A percentile compares a stretch with the other conserved stretches of the same genome.
These are phyloP conservation scores for Zelostemma sp. DNA, from an alignment of 1,140 invertebrate species.

Conservation along the genomic window DNA sequence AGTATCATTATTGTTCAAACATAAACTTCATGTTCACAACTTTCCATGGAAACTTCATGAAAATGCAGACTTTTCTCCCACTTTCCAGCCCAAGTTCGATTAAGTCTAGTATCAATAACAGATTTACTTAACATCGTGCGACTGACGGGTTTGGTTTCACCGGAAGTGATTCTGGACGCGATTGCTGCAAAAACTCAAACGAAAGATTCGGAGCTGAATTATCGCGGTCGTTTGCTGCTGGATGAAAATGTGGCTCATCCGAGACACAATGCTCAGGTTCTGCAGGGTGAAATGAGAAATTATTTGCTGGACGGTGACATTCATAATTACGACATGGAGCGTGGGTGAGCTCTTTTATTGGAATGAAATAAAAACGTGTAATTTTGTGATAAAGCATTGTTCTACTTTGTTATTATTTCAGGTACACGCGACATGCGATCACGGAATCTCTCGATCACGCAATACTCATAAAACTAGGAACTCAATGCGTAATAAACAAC, in stretches of 20 bases:
- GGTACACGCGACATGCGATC: slow-evolving; percentile 93
- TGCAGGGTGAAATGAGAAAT: slow-evolving; percentile 88
- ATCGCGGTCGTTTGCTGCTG: slow-evolving; percentile 83
- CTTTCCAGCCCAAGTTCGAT: slow-evolving; percentile 75
- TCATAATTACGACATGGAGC: slow-evolving; percentile 91
- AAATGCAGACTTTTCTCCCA: slow-evolving; percentile 12
- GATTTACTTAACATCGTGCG: slow-evolving; percentile 91
- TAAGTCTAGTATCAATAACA: slow-evolving; percentile 88
- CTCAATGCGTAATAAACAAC: slow-evolving; percentile 93
- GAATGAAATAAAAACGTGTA: too few relatives aligned
- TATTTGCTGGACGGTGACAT: slow-evolving; percentile 90
- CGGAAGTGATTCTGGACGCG: slow-evolving; percentile 94
- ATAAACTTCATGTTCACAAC: too few relatives aligned
- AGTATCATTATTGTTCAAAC: not conserved
- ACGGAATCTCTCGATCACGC: slow-evolving; percentile 83
- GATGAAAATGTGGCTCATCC: slow-evolving; percentile 92
- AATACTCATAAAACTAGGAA: slow-evolving; percentile 90
- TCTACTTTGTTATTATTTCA: too few relatives aligned
- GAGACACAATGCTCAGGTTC: slow-evolving; percentile 83
- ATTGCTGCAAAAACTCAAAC: slow-evolving; percentile 87
- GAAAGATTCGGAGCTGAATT: slow-evolving; percentile 82
- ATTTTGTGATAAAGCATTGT: too few relatives aligned
- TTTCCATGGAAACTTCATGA: not conserved
- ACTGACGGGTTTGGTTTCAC: slow-evolving; percentile 84
- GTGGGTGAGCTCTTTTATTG: slow-evolving; percentile 71